Evolutionary conservation across 1,140 invertebrate species (phyloP), one percentile per base, ranked within the genome.

Genomic region (Marisa cornuarietis): DNA sequence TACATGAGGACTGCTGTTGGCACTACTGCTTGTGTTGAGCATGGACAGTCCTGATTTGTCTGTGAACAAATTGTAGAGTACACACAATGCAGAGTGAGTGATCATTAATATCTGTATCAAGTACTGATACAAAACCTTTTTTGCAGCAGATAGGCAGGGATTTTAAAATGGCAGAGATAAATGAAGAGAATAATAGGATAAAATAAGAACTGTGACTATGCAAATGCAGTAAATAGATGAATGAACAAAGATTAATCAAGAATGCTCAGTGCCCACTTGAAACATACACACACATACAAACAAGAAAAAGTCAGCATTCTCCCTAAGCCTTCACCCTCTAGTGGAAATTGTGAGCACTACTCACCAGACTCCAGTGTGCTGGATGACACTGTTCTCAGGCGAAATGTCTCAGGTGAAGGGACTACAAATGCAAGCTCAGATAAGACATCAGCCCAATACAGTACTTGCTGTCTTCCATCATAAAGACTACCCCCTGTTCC

Each of bases 381-480:
- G 31, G 80, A 81, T 49, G 84, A 76, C 8, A 54, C 51, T n/a
- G 71, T 31, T 10, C 78, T 62, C 14, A 81, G 51, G n/a, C 82
- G 82, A 68, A 82, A 85, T 0, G 84, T 85, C 16, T 90, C 88
- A 72, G 83, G 84, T 62, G 96, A 96, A 5, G 98, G 97, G 31
- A 99, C 95, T 69, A 99, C 94, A 92, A 99, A 98, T 0, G 97
- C 96, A 78, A 99, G 94, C 92, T 99, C 97, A 4, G 96, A 96
- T 51, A 94, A 95, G 0, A 96, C 95, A 91, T 99, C 98, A n/a
- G 97, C 95, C 97, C 97, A 99, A 91, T 99, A 99, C 7, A 99
- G 90, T 2, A 97, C 94, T 83, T 94, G 93, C 68, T 93, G 93
- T 24, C 93, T 92, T 0, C 94, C 95, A 90, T 95, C 95, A 88